These are phyloP conservation scores for Garra rufa DNA, from an alignment of 2,113 vertebrate species.

Conservation along the genomic window DNA sequence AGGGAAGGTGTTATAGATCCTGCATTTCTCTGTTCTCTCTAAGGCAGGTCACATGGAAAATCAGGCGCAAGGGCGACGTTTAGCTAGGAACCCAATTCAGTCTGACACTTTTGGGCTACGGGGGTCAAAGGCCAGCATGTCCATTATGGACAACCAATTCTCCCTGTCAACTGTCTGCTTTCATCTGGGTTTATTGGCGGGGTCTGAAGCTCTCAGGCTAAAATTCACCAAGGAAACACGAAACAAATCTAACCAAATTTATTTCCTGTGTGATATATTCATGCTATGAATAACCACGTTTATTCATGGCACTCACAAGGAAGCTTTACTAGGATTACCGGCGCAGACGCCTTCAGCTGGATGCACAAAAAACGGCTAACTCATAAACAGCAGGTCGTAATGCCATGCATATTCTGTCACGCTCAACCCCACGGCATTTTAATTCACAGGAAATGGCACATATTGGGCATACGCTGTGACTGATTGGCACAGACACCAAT, in stretches of 20 bases:
- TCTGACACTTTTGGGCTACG: slow-evolving; percentile 46
- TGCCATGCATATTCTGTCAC: slow-evolving; percentile 48
- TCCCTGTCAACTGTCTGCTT: slow-evolving; percentile 3
- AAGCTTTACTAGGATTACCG: slow-evolving; percentile 32
- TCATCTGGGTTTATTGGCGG: slow-evolving; percentile 25
- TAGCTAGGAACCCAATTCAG: slow-evolving; percentile 55
- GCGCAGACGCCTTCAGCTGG: not conserved
- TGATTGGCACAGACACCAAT: slow-evolving; percentile 44
- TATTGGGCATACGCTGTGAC: slow-evolving; percentile 39
- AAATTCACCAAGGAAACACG: not conserved
- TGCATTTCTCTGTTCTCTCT: slow-evolving; percentile 56
- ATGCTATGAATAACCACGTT: slow-evolving; percentile 24
- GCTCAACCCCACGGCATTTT: slow-evolving; percentile 31
- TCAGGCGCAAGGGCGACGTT: slow-evolving; percentile 50
- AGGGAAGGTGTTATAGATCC: slow-evolving; percentile 65
- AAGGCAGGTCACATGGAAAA: slow-evolving; percentile 61
- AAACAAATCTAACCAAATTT: not conserved
- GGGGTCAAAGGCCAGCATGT: slow-evolving; percentile 47
- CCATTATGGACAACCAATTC: slow-evolving; percentile 43
- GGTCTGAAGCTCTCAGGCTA: slow-evolving; percentile 6
- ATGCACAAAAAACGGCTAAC: slow-evolving; percentile 26
- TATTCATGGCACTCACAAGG: slow-evolving; percentile 36
- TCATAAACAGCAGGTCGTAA: slow-evolving; percentile 48
- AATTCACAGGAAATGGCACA: slow-evolving; percentile 41
- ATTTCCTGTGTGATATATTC: slow-evolving; percentile 23